Evolutionary conservation across 92 coral and sea anemone genomes (phyloP).

Genomic region (Blastomussa wellsi): DNA sequence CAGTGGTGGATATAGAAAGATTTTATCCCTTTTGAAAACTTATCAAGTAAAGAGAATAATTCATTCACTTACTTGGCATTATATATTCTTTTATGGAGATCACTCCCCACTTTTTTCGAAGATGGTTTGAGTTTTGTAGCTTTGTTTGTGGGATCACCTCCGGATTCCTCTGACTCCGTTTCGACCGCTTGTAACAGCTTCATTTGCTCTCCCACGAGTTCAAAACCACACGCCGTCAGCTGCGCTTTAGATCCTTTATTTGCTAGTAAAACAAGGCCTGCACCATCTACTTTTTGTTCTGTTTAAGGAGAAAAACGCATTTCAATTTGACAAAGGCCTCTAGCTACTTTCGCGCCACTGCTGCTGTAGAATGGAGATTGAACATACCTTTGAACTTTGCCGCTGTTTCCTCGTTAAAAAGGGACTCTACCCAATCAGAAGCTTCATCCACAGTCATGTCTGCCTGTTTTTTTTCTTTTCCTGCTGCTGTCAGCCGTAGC

Average conservation of each 20-base stretch:
- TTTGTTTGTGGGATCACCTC: not conserved
- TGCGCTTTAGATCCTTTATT: conserved; percentile 18
- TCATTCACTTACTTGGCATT: conserved; percentile 21
- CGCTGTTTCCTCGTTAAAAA: conserved; percentile 3
- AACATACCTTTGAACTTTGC: conserved; percentile 12
- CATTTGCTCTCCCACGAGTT: conserved; percentile 30
- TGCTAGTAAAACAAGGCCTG: conserved; percentile 23
- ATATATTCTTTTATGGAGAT: conserved; percentile 14
- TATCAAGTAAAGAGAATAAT: not conserved
- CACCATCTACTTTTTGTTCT: conserved; percentile 21
- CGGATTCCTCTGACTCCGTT: not conserved
- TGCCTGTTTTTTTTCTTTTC: not conserved
- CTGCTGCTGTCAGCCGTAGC: too few relatives aligned
- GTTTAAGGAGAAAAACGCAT: too few relatives aligned
- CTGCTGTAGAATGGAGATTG: not conserved
- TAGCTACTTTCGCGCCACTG: not conserved
- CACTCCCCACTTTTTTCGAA: conserved; percentile 4
- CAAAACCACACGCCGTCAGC: conserved; percentile 22
- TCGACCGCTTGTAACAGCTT: conserved; percentile 9
- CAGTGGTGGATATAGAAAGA: too few relatives aligned
- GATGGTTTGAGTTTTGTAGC: conserved; percentile 24
- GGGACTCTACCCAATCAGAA: not conserved
- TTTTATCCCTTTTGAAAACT: not conserved
- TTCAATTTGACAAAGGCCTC: too few relatives aligned
- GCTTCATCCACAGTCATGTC: conserved; percentile 10